Evolutionary conservation across 92 coral and sea anemone genomes (phyloP), one percentile per base, ranked within the genome.

Genomic region (Zoanthus solanderi): DNA sequence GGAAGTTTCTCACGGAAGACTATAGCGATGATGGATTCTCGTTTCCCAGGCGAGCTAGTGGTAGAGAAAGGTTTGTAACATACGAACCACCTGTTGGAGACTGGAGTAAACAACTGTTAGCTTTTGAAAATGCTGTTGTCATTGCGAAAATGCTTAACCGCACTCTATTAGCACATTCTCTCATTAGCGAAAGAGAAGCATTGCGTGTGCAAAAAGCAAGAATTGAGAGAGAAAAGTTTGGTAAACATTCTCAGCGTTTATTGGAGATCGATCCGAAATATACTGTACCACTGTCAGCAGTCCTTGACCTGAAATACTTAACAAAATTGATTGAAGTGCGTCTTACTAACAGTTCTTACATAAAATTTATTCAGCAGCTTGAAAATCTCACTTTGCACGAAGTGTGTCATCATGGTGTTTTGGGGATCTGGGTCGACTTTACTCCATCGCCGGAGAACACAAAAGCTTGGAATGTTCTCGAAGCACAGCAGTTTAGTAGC

Each of bases 81-180:
- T 94, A 94, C 61, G 95, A 94, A 47, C 94, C 98, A 79, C 98
- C 98, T n/a, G 86, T 91, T 28, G 98, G 98, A 17, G 92, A 94
- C 30, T 94, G 98, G 98, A 94, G 98, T 58, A 87, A 93, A 54
- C 95, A 94, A 57, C 88, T 94, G 46, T 84, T 93, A 32, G 98
- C 95, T n/a, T 94, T 94, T 79, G 96, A 94, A 63, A 94, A 94
- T 83, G 98, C 98, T 52, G 95, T 93, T 78, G 82, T 94, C 76
- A 88, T 94, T 31, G 91, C 98, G 0, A 89, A 92, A 75, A 66
- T 94, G 72, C 82, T 94, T 2, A 94, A 94, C 87, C 91, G 98
- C 61, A 94, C 98, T 45, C 73, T 94, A 4, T 85, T 94, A 6
- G 98, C 93, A 0, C 89, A 89, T n/a, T 92, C 98, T 23, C 93